Base-by-base conservation (phyloP, 2,888 invertebrate genomes). In the Drymonia ruficornis region DNA sequence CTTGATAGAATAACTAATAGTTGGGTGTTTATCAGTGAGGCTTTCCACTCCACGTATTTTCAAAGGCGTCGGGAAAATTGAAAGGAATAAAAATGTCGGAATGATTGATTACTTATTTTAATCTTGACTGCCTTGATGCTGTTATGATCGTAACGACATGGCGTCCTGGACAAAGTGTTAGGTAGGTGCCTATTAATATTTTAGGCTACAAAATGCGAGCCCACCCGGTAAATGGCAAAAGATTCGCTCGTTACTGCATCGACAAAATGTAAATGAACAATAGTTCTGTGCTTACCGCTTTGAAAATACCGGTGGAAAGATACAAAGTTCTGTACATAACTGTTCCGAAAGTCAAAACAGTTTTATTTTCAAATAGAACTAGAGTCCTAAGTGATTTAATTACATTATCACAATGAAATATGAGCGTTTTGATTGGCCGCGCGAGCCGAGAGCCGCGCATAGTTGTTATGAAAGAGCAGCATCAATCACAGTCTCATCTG, bases 1-100 rank as follows among this genome's bases (percentile, higher is more conserved):
- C 45, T n/a, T n/a, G 6, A 44, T 23, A 44, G 18, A 45, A 45
- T 40, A 16, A 40, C 23, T 44, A 45, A 23, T 45, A 28, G 8
- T 28, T 28, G 45, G 43, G 12, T 43, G 13, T 43, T 19, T 19
- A 43, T 43, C 43, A 19, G 12, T 8, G 19, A 19, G 3, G 11
- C 12, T 43, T 43, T 43, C 43, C 43, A 12, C 19, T 43, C 19
- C 12, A 19, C 13, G 43, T 19, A 19, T 43, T 43, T 43, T 43
- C 43, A 43, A 43, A 18, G 43, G 11, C 13, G 43, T 43, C 43
- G 19, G 18, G 19, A 43, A 19, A 43, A 43, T 43, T 18, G 6
- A 43, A 43, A 13, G 43, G 19, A 13, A 43, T 11, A 43, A 43
- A 43, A 19, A 42, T 36, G 36, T n/a, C 12, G 31, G n/a, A 7